Base-by-base conservation (phyloP, 1,140 invertebrate species). In the Halyomorpha halys region DNA sequence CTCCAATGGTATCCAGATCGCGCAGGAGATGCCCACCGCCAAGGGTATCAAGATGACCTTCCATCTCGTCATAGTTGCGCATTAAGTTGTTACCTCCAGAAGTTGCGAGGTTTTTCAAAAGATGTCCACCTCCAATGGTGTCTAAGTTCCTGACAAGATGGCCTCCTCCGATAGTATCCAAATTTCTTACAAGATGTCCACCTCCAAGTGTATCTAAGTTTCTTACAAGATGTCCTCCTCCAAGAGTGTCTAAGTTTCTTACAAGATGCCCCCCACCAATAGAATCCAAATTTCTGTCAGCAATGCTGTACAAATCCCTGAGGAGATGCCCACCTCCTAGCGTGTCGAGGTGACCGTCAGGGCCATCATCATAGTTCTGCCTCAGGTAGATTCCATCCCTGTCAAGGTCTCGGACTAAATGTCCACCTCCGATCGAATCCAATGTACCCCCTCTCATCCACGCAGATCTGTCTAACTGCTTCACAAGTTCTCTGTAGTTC, bases 291-390 rank as follows among this genome's bases (percentile, higher is more conserved):
- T 19, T 47, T 19, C 45, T 47, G 18, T 5, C 45, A n/a, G 4
- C 45, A 34, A 44, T 15, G 3, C 30, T 61, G 27, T 30, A 3
- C 27, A 30, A 30, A 8, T 30, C 8, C 23, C 19, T 44, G 15
- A 56, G 11, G 8, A 53, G 73, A 76, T 23, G 75, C 75, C 63
- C 66, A 74, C 64, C 70, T 73, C 27, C 68, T 30, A 65, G n/a
- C 56, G 61, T n/a, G 59, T 63, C 62, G 27, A 65, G 13, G 18
- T 15, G 15, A n/a, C 45, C 45, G 13, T 15, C 45, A 47, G 15
- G 15, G 45, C 3, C 45, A 3, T 47, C 15, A 14, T 47, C 45
- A 47, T n/a, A 47, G 4, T 15, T 4, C 18, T 47, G 15, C 18
- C 18, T 47, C 3, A 15, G 18, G 13, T 47, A 14, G 45, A 15